Percentiles rank a stretch among this genome's conserved stretches.
Conservation (phyloP, 2,888 invertebrate genomes). For the Volucella zonaria region DNA sequence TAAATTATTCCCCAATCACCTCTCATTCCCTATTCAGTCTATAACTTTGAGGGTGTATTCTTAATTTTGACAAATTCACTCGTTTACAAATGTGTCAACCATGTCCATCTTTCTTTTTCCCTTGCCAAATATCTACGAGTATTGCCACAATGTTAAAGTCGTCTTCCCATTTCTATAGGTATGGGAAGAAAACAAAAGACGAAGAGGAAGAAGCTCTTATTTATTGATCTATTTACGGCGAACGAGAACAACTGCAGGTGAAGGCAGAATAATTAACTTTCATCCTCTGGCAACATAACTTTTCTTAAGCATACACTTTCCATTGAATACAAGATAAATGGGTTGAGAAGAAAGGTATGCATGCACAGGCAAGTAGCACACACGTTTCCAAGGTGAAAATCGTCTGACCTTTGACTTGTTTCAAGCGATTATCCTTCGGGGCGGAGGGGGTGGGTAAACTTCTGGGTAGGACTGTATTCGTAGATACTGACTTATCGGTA, state of each 20-base stretch:
- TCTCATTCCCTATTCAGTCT: constrained; percentile 2
- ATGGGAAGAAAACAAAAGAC: neutral
- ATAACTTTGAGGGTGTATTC: constrained; percentile 21
- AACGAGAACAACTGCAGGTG: constrained; percentile 63
- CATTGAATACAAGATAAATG: neutral
- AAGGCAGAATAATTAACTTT: constrained; percentile 69
- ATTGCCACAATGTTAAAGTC: neutral
- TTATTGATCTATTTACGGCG: constrained; percentile 66
- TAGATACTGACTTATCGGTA: neutral
- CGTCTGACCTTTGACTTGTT: constrained; percentile 51
- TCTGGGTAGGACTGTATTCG: neutral
- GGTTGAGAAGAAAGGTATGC: neutral
- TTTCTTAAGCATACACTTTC: constrained; percentile 55
- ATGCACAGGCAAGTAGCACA: neutral
- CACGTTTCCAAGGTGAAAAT: constrained; percentile 25
- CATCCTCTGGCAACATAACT: constrained; percentile 60
- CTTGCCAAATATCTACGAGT: too few relatives aligned
- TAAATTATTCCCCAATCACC: neutral
- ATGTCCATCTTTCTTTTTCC: neutral
- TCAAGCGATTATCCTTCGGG: constrained; percentile 25
- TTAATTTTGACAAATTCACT: constrained; percentile 50
- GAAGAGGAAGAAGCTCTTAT: constrained; percentile 24
- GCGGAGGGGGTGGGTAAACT: neutral
- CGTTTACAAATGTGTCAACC: constrained; percentile 1
- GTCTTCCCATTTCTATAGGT: neutral